Percentiles rank a stretch among this genome's conserved stretches.
Evolutionary conservation across 2,113 vertebrate genomes (phyloP).

Genomic region (Paramisgurnus dabryanus): DNA sequence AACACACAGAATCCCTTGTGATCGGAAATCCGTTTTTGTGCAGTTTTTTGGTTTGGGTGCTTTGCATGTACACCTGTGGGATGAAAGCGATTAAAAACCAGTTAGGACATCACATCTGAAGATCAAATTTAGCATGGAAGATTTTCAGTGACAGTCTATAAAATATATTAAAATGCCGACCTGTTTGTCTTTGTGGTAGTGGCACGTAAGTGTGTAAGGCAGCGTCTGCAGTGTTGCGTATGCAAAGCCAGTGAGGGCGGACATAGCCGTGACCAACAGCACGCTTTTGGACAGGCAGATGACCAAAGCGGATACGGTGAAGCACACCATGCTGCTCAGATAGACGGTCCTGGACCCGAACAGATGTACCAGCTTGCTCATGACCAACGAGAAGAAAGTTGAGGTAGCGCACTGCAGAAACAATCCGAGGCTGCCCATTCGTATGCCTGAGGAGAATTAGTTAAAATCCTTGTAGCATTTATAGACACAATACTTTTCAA

Average conservation of each 20-base stretch:
- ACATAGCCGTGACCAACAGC: constrained; percentile 73
- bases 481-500: background rate
- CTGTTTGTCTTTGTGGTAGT: constrained; percentile 79
- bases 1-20: constrained; percentile 64
- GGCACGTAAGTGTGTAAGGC: constrained; percentile 79
- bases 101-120: background rate
- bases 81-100: constrained; percentile 1
- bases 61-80: constrained; percentile 75
- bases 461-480: background rate
- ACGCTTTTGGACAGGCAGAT: constrained; percentile 75
- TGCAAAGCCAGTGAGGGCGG: constrained; percentile 77
- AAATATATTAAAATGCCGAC: constrained; percentile 48
- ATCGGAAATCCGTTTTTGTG: constrained; percentile 60
- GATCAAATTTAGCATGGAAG: too few species aligned
- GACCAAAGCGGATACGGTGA: constrained; percentile 72
- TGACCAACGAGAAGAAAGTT: constrained; percentile 76
- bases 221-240: constrained; percentile 79
- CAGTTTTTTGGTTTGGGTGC: constrained; percentile 64
- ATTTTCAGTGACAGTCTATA: background rate
- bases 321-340: constrained; percentile 78
- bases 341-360: constrained; percentile 75
- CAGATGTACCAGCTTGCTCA: constrained; percentile 72
- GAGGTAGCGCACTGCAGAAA: constrained; percentile 81
- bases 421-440: constrained; percentile 80
- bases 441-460: constrained; percentile 67